Conservation (phyloP, 2,888 invertebrate species). For the Melinaea menophilus region DNA sequence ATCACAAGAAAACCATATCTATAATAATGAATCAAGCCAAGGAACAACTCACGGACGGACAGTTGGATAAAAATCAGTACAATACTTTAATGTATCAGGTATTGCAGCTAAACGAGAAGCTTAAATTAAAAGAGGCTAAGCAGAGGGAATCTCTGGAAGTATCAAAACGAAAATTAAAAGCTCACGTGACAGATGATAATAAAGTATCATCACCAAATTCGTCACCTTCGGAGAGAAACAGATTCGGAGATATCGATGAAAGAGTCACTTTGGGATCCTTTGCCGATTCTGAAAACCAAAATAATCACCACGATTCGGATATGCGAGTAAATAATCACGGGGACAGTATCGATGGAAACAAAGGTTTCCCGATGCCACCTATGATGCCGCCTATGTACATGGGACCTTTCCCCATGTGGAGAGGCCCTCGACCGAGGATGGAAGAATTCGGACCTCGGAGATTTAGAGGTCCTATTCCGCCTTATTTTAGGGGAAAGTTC, state of each 20-base stretch:
- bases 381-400: slow-evolving; percentile 46
- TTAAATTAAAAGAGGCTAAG: slow-evolving; percentile 86
- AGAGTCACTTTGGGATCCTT: slow-evolving; percentile 59
- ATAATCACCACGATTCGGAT: slow-evolving; percentile 57
- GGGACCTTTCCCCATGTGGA: slow-evolving; percentile 53
- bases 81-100: slow-evolving; percentile 87
- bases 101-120: slow-evolving; percentile 85
- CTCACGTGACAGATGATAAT: slow-evolving; percentile 60
- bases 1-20: slow-evolving; percentile 82
- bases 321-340: slow-evolving; percentile 53
- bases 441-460: slow-evolving; percentile 59
- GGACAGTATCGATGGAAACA: slow-evolving; percentile 42
- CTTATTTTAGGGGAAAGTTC: slow-evolving; percentile 58
- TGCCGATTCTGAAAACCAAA: slow-evolving; percentile 53
- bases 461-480: slow-evolving; percentile 53
- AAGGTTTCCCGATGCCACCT: slow-evolving; percentile 52
- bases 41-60: slow-evolving; percentile 85
- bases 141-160: slow-evolving; percentile 82
- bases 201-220: slow-evolving; percentile 71
- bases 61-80: slow-evolving; percentile 85
- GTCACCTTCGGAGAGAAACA: slow-evolving; percentile 56
- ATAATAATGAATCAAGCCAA: slow-evolving; percentile 90
- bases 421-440: slow-evolving; percentile 56
- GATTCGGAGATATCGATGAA: slow-evolving; percentile 75
- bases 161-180: slow-evolving; percentile 65